A percentile compares a stretch with the other conserved stretches of the same genome.
Evolutionary conservation across 2,797 vertebrate genomes (phyloP).

Genomic region (Pteronotus mesoamericanus): DNA sequence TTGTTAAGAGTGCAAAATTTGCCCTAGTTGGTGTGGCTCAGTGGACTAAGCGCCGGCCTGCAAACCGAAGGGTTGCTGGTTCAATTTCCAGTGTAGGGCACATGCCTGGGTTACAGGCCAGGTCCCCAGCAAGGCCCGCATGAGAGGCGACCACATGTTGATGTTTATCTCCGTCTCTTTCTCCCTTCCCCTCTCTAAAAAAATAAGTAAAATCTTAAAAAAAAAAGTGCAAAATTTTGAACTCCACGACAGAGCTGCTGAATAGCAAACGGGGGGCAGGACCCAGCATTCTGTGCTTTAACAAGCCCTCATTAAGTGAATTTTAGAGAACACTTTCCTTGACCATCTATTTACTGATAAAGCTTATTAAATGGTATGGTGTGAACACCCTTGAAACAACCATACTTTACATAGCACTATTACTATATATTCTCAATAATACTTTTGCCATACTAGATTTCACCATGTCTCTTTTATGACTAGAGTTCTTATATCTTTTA

Average conservation of each 20-base stretch:
- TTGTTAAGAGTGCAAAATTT: not conserved
- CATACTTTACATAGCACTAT: not conserved
- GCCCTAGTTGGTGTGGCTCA: no score
- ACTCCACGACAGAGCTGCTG: not conserved
- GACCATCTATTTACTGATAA: not conserved
- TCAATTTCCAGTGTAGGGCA: no score
- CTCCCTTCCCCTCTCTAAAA: no score
- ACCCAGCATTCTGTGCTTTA: not conserved
- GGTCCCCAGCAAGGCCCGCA: no score
- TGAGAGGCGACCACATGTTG: no score
- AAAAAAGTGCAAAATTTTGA: no score
- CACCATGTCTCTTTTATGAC: not conserved
- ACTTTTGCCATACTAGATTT: not conserved
- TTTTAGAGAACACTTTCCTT: not conserved
- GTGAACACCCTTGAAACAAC: not conserved
- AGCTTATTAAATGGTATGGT: not conserved
- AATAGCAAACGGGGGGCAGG: not conserved
- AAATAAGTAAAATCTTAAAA: no score
- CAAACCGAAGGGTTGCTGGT: no score
- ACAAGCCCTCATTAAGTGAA: not conserved
- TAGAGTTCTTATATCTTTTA: conserved; percentile 54
- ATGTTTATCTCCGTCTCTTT: no score
- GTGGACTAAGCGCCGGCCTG: no score
- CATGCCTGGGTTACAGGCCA: no score
- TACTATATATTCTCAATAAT: not conserved